These are phyloP conservation scores for Nomada ruficornis DNA, from an alignment of 2,888 invertebrate species.

Conservation along the genomic window DNA sequence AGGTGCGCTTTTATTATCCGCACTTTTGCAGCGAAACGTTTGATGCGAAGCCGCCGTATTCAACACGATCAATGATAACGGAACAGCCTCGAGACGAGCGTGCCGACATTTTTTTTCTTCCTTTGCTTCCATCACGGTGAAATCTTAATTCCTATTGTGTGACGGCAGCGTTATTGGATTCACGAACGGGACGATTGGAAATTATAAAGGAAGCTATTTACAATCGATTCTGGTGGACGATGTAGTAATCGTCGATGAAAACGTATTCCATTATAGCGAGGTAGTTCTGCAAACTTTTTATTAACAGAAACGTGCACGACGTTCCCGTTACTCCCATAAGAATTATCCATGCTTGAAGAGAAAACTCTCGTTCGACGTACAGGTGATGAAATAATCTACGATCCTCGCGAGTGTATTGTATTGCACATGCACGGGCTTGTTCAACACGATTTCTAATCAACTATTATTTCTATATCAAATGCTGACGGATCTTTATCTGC, in stretches of 20 bases:
- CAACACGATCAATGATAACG: slow-evolving; percentile 47
- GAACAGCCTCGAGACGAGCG: slow-evolving; percentile 10
- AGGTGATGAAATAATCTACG: not conserved
- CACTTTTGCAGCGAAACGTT: slow-evolving; percentile 49
- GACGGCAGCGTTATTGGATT: slow-evolving; percentile 6
- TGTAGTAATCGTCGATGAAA: slow-evolving; percentile 6
- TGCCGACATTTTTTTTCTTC: not conserved
- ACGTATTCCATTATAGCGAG: not conserved
- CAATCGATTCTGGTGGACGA: not conserved
- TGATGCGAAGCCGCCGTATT: slow-evolving; percentile 44
- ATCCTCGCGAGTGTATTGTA: not conserved
- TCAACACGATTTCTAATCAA: not conserved
- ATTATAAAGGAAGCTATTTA: slow-evolving; percentile 6
- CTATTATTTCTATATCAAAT: not conserved
- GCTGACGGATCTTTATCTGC: not conserved
- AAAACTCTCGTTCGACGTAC: not conserved
- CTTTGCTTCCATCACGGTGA: not conserved
- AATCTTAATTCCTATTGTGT: slow-evolving; percentile 27
- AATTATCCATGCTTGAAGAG: not conserved
- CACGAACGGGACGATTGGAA: not conserved
- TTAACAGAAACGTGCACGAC: no score
- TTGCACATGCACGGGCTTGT: not conserved
- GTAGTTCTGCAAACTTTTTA: not conserved
- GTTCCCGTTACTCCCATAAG: not conserved
- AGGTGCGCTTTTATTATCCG: slow-evolving; percentile 73